These are phyloP conservation scores for Ploceus nigricollis DNA, from an alignment of 2,113 vertebrate species.

Conservation along the genomic window DNA sequence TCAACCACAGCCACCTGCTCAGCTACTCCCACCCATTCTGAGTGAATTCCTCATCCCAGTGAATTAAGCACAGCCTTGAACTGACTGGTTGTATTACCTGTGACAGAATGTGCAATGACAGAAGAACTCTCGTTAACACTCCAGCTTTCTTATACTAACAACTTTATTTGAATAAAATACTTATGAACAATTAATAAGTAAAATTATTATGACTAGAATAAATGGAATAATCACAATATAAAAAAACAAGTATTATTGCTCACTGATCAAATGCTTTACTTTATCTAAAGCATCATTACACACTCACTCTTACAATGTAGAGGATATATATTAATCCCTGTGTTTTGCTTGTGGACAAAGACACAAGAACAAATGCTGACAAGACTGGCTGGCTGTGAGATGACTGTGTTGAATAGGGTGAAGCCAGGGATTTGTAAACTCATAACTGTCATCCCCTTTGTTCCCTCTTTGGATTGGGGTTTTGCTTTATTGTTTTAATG, in stretches of 20 bases:
- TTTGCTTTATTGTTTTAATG: not conserved
- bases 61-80: not conserved
- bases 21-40: not conserved
- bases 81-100: not conserved
- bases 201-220: not conserved
- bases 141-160: not conserved
- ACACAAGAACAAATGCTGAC: not conserved
- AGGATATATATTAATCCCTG: not conserved
- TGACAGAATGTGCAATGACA: no score
- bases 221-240: not conserved
- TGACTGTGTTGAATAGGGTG: not conserved
- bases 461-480: not conserved
- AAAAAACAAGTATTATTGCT: not conserved
- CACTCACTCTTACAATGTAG: not conserved
- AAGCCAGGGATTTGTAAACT: not conserved
- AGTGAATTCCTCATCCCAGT: not conserved
- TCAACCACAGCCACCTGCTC: not conserved
- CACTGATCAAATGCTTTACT: not conserved
- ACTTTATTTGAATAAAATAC: not conserved
- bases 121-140: not conserved
- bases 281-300: not conserved
- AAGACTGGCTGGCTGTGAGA: not conserved
- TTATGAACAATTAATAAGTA: not conserved
- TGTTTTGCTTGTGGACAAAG: not conserved
- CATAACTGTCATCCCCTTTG: not conserved